Evolutionary conservation across 2,888 invertebrate genomes (phyloP).

Genomic region (Cacoxenus indagator): DNA sequence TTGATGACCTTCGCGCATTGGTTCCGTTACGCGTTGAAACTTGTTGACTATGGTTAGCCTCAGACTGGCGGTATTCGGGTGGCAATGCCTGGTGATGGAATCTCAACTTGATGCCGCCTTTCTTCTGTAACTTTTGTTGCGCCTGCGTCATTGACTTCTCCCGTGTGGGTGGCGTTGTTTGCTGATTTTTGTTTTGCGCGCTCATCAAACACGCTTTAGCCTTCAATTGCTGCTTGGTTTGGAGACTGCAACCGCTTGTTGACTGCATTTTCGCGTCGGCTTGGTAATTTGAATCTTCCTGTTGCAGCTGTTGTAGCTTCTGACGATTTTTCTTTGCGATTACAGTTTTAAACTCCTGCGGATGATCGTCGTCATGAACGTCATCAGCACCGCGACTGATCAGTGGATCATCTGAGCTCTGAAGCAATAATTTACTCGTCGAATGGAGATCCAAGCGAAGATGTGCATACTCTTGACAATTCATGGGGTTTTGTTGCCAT

Average conservation of each 20-base stretch:
- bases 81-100: constrained; percentile 86
- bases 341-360: constrained; percentile 57
- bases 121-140: constrained; percentile 27
- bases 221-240: constrained; percentile 65
- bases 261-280: background rate
- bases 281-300: background rate
- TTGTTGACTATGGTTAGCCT: constrained; percentile 77
- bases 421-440: constrained; percentile 60
- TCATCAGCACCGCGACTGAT: constrained; percentile 69
- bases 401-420: constrained; percentile 70
- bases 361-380: constrained; percentile 64
- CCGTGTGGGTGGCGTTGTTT: background rate
- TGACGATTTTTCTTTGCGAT: constrained; percentile 33
- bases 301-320: constrained; percentile 1
- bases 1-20: constrained; percentile 17
- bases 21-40: constrained; percentile 28
- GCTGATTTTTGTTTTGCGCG: constrained; percentile 38
- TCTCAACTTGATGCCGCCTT: constrained; percentile 80
- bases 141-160: background rate
- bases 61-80: constrained; percentile 84
- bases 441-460: constrained; percentile 43
- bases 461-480: constrained; percentile 44
- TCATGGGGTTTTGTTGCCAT: constrained; percentile 46
- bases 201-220: constrained; percentile 62
- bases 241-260: constrained; percentile 49